A percentile compares a stretch with the other conserved stretches of the same genome.
phyloP scores from a whole-genome alignment of 1,140 invertebrate species.

The Thereuonema tuberculata region DNA sequence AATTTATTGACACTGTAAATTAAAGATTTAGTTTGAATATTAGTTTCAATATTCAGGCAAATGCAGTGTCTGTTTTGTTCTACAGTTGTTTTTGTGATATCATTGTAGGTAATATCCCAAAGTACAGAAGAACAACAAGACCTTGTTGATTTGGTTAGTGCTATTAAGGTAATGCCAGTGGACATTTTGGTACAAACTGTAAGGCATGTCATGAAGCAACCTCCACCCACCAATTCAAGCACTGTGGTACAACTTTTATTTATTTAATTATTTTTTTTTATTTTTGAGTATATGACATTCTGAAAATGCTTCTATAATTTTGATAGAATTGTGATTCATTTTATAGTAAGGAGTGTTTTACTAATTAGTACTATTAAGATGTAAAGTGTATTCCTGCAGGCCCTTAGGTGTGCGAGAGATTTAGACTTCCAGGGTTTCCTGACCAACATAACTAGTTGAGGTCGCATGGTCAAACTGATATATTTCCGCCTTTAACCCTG shows the following conservation, averaged over 20 bases:
- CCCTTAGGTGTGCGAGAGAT: neutral
- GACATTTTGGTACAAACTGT: slow-evolving; percentile 75
- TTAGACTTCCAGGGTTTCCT: neutral
- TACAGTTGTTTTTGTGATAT: no score
- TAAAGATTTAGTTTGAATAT: no score
- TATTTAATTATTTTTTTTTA: no score
- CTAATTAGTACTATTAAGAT: neutral
- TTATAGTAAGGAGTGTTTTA: neutral
- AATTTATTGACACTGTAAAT: no score
- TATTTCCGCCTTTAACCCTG: no score
- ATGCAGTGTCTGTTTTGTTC: no score
- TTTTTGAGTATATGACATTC: no score
- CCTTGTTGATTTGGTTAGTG: slow-evolving; percentile 61
- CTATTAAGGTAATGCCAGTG: slow-evolving; percentile 68
- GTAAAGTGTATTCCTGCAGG: neutral
- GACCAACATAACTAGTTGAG: no score
- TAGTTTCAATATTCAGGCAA: no score
- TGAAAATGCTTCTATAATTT: neutral
- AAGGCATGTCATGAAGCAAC: slow-evolving; percentile 63
- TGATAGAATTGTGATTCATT: neutral
- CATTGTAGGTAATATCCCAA: slow-evolving; percentile 32
- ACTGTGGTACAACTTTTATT: neutral
- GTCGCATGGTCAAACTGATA: no score
- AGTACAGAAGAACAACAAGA: slow-evolving; percentile 56
- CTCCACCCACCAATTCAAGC: slow-evolving; percentile 42